phyloP scores from a whole-genome alignment of 2,797 vertebrate genomes.

The Syngnathus acus region DNA sequence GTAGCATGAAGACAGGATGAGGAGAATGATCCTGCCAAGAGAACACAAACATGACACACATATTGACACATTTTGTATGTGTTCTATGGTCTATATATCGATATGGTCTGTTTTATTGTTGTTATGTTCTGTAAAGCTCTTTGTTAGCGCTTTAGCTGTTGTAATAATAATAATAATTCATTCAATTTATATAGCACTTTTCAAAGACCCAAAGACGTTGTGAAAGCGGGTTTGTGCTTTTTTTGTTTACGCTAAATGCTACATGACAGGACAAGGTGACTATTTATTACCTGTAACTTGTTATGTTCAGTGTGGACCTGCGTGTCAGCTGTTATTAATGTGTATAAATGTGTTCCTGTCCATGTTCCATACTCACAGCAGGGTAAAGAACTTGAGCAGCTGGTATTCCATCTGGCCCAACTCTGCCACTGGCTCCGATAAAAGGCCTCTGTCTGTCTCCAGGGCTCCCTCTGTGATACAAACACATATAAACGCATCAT shows the following conservation, averaged over 20 bases:
- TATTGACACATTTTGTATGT: no score
- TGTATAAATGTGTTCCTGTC: constrained; percentile 3
- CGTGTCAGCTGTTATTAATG: constrained; percentile 15
- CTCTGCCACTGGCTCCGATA: constrained; percentile 71
- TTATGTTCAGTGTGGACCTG: neutral
- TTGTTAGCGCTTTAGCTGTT: no score
- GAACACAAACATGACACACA: neutral
- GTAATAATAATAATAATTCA: no score
- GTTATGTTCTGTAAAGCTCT: no score
- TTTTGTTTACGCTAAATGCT: neutral
- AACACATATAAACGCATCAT: constrained; percentile 16
- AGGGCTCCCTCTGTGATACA: constrained; percentile 70
- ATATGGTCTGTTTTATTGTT: no score
- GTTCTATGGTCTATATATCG: no score
- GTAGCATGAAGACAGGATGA: constrained; percentile 88
- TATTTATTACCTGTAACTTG: neutral
- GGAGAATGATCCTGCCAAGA: constrained; percentile 77
- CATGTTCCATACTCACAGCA: constrained; percentile 76
- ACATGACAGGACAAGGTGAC: neutral
- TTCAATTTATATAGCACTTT: no score
- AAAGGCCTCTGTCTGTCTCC: constrained; percentile 74
- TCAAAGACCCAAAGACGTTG: no score
- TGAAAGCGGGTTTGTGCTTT: neutral
- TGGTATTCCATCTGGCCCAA: constrained; percentile 83
- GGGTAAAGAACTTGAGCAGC: constrained; percentile 88